These are phyloP conservation scores for Chlorodrepanis virens DNA, from an alignment of 2,113 vertebrate genomes.

Conservation along the genomic window DNA sequence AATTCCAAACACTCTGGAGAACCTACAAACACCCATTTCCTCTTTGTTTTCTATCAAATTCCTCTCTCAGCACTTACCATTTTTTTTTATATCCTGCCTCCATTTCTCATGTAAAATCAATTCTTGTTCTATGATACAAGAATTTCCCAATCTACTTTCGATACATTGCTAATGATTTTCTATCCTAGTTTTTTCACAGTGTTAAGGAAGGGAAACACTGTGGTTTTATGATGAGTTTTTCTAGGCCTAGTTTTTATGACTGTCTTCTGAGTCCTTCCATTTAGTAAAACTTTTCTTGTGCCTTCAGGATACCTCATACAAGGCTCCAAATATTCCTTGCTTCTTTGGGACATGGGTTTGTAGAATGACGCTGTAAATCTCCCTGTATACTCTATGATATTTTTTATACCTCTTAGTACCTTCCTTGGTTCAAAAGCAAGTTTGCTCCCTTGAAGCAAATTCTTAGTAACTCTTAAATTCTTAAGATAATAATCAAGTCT, in stretches of 20 bases:
- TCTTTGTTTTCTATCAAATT: background rate
- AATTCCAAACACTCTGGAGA: background rate
- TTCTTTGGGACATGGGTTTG: background rate
- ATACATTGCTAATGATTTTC: background rate
- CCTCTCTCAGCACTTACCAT: background rate
- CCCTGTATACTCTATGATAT: background rate
- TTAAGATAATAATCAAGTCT: background rate
- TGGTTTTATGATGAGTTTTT: background rate
- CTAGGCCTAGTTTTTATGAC: background rate
- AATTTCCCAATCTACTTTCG: background rate
- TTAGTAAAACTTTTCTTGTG: background rate
- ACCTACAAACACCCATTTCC: background rate
- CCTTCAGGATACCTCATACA: background rate
- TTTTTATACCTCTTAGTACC: background rate
- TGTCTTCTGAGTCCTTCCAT: background rate
- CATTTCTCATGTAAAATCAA: background rate
- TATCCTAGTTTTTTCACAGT: background rate
- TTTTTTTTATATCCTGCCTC: background rate
- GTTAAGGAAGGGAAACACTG: background rate
- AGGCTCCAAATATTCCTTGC: background rate
- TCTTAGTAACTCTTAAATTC: background rate
- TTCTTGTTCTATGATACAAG: background rate
- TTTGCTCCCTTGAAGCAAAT: background rate
- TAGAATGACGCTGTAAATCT: background rate
- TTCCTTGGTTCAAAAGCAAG: background rate